These are phyloP conservation scores for Caenorhabditis drosophilae DNA, from an alignment of 2,888 invertebrate genomes.

Conservation along the genomic window DNA sequence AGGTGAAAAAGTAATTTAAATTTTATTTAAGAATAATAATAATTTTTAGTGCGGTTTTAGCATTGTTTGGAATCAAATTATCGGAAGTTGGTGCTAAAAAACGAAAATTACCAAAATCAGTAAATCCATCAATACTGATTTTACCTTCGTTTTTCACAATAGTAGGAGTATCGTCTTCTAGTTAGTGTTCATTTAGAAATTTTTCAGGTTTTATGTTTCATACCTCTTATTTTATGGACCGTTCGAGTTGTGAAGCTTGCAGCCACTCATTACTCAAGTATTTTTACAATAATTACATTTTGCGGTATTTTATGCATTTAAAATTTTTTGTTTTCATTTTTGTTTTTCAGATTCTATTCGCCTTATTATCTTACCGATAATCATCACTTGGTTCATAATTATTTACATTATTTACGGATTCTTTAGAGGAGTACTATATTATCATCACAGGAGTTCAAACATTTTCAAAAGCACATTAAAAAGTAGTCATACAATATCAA, in stretches of 20 bases:
- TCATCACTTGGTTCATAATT: slow-evolving; percentile 13
- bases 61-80: slow-evolving; percentile 18
- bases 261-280: neutral
- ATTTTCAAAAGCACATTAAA: too few species aligned
- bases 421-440: slow-evolving; percentile 17
- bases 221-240: slow-evolving; percentile 17
- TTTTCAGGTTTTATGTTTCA: slow-evolving; percentile 17
- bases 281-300: neutral
- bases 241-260: too few species aligned
- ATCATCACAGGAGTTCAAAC: slow-evolving; percentile 24
- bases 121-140: slow-evolving; percentile 23
- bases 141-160: slow-evolving; percentile 21
- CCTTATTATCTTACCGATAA: slow-evolving; percentile 11
- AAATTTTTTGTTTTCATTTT: neutral
- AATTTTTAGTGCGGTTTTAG: slow-evolving; percentile 16
- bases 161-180: slow-evolving; percentile 2
- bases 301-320: slow-evolving; percentile 5
- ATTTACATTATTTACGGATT: slow-evolving; percentile 29
- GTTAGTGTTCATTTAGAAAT: too few species aligned
- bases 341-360: slow-evolving; percentile 16
- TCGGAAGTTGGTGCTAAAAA: slow-evolving; percentile 14
- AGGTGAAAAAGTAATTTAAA: neutral
- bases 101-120: slow-evolving; percentile 13
- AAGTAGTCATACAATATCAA: slow-evolving; percentile 1
- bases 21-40: neutral